Percentiles rank a stretch among this genome's conserved stretches.
Conservation (phyloP, 2,888 invertebrate species). For the Crepidodera aurea region DNA sequence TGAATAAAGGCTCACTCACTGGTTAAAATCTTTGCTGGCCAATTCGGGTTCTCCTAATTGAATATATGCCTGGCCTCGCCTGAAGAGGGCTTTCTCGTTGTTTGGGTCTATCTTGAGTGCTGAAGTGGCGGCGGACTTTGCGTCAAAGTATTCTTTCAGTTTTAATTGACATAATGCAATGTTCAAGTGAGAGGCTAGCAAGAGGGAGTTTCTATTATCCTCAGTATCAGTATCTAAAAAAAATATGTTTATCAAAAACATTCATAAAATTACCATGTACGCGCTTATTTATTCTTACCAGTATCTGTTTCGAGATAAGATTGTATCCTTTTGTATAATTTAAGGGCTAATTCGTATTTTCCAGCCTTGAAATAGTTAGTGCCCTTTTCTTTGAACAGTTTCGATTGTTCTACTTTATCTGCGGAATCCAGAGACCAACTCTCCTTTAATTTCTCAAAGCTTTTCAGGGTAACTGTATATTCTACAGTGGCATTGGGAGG, state of each 20-base stretch:
- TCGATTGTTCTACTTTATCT: slow-evolving; percentile 84
- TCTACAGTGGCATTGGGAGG: slow-evolving; percentile 81
- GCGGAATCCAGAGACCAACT: slow-evolving; percentile 81
- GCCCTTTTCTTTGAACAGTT: slow-evolving; percentile 88
- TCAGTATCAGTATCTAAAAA: slow-evolving; percentile 60
- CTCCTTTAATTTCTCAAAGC: slow-evolving; percentile 85
- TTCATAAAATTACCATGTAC: no score
- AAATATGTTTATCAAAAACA: no score
- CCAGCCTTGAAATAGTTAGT: slow-evolving; percentile 86
- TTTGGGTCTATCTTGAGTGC: slow-evolving; percentile 77
- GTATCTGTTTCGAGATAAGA: slow-evolving; percentile 69
- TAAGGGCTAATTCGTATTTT: slow-evolving; percentile 80
- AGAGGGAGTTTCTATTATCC: slow-evolving; percentile 65
- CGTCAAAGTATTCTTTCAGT: slow-evolving; percentile 72
- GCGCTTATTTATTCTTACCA: slow-evolving; percentile 51
- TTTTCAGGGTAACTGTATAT: slow-evolving; percentile 82
- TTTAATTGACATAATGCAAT: slow-evolving; percentile 84
- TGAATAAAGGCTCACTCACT: no score
- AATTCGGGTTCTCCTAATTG: slow-evolving; percentile 78
- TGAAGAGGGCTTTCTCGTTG: slow-evolving; percentile 90
- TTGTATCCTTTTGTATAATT: slow-evolving; percentile 84
- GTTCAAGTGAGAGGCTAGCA: slow-evolving; percentile 80
- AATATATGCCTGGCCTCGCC: slow-evolving; percentile 83
- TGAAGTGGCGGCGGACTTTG: slow-evolving; percentile 77
- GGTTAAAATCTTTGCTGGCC: slow-evolving; percentile 77